Conservation (phyloP, 1,140 invertebrate genomes). For the Drosophila fuyamai region DNA sequence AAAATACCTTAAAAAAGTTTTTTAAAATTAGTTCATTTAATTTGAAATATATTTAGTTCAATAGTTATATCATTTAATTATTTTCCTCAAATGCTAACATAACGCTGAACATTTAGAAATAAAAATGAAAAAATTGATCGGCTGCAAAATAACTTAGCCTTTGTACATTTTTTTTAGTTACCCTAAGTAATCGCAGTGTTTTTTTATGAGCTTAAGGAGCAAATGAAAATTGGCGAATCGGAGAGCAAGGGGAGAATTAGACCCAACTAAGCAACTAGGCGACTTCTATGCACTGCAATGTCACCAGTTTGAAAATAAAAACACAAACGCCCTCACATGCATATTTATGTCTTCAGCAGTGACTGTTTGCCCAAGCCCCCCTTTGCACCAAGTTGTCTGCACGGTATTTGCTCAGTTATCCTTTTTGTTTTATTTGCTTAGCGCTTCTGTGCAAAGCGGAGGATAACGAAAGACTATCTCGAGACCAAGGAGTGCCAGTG, state of each 20-base stretch:
- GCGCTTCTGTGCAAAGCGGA: conserved; percentile 76
- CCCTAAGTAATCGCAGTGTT: background rate
- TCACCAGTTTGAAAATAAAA: conserved; percentile 53
- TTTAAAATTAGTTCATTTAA: no score
- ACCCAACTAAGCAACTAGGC: conserved; percentile 44
- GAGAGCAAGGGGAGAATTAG: conserved; percentile 10
- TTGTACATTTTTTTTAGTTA: no score
- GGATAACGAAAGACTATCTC: conserved; percentile 63
- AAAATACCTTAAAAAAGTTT: no score
- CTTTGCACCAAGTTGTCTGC: conserved; percentile 22
- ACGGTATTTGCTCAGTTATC: conserved; percentile 81
- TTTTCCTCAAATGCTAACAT: no score
- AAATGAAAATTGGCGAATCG: conserved; percentile 63
- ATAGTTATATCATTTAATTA: no score
- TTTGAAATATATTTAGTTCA: no score
- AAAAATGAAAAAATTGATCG: no score
- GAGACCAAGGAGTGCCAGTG: conserved; percentile 59
- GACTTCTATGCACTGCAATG: conserved; percentile 62
- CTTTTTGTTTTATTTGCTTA: conserved; percentile 84
- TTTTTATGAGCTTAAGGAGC: conserved; percentile 21
- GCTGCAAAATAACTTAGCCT: no score
- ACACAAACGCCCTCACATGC: conserved; percentile 27
- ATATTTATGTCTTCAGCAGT: conserved; percentile 55
- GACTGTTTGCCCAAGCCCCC: conserved; percentile 26
- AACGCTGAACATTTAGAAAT: background rate